Percentiles rank a stretch among this genome's conserved stretches.
phyloP scores from a whole-genome alignment of 1,140 invertebrate species.

The Gyrodactylus bullatarudis region DNA sequence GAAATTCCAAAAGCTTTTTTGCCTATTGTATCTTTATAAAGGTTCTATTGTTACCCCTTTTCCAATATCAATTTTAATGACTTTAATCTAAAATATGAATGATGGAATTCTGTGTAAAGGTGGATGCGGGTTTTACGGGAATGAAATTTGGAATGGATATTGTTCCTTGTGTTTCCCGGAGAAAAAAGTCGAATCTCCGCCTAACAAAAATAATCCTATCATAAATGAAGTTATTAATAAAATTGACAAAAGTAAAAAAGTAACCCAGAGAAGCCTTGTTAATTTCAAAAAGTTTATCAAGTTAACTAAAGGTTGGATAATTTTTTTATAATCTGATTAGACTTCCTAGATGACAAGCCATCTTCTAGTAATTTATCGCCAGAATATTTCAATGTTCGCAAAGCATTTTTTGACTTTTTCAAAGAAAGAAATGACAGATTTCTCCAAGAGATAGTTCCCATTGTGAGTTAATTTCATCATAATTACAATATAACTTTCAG shows the following conservation, averaged over 20 bases:
- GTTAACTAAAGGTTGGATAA: not conserved
- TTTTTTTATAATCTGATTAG: not conserved
- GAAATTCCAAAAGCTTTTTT: too few species aligned
- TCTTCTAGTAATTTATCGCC: not conserved
- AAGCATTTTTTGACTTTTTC: not conserved
- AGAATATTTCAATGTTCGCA: not conserved
- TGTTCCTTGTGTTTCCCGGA: not conserved
- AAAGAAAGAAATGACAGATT: not conserved
- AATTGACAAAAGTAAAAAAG: not conserved
- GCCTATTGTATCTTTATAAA: too few species aligned
- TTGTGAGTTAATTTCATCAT: not conserved
- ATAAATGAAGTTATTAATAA: not conserved
- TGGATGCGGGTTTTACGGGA: not conserved
- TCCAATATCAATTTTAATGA: too few species aligned
- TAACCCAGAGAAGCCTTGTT: not conserved
- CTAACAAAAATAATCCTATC: not conserved
- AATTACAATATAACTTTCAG: not conserved
- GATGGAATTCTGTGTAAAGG: not conserved
- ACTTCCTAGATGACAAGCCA: not conserved
- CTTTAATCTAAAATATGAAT: too few species aligned
- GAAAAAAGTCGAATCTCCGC: not conserved
- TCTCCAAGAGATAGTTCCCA: not conserved
- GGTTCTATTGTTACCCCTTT: too few species aligned
- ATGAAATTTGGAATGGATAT: not conserved
- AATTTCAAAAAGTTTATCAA: not conserved